Evolutionary conservation across 2,113 vertebrate species (phyloP).

Genomic region (Tyrannus savana): DNA sequence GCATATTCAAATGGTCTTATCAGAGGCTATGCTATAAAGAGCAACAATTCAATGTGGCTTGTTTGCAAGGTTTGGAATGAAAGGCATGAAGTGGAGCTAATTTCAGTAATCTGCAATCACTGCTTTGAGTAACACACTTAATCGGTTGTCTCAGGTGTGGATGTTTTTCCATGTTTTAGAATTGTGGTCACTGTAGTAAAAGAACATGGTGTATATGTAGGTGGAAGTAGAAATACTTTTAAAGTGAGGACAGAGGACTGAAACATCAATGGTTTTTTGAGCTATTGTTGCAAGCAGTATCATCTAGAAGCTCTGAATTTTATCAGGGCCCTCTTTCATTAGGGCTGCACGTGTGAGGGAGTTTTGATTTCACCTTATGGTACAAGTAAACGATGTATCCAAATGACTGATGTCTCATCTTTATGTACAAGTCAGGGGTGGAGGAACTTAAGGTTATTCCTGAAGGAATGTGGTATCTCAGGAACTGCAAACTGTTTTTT

Average conservation of each 20-base stretch:
- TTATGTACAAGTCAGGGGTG: not conserved
- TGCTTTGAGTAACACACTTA: not conserved
- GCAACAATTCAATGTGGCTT: not conserved
- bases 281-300: not conserved
- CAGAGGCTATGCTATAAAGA: not conserved
- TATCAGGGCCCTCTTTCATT: not conserved
- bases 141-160: not conserved
- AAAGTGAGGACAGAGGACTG: not conserved
- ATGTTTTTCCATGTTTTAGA: not conserved
- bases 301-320: not conserved
- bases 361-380: not conserved
- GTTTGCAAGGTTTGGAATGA: conserved; percentile 14
- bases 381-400: not conserved
- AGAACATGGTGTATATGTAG: not conserved
- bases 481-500: not conserved
- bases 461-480: not conserved
- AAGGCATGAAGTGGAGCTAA: not conserved
- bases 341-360: not conserved
- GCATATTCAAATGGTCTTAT: not conserved
- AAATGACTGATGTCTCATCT: not conserved
- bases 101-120: not conserved
- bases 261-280: not conserved
- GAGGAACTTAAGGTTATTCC: not conserved
- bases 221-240: not conserved
- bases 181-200: not conserved